A percentile compares a stretch with the other conserved stretches of the same genome.
Evolutionary conservation across 2,888 invertebrate genomes (phyloP).

Genomic region (Iselma pallidipennis): DNA sequence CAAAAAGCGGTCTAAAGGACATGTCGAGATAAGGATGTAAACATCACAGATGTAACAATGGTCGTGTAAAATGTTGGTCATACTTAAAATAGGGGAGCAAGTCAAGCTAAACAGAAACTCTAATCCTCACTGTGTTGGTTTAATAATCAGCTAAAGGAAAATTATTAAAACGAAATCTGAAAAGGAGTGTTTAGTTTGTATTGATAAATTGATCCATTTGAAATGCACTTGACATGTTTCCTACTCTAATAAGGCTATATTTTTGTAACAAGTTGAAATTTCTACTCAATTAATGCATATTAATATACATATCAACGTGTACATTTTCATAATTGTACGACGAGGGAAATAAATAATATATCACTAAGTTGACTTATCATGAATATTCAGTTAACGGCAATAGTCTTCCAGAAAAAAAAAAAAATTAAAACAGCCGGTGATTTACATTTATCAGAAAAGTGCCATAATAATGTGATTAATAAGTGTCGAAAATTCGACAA

Average conservation of each 20-base stretch:
- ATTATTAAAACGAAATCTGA: slow-evolving; percentile 12
- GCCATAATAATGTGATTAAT: too few species aligned
- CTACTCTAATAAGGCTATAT: background rate
- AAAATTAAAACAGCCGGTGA: too few species aligned
- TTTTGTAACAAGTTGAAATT: background rate
- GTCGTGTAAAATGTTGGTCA: slow-evolving; percentile 34
- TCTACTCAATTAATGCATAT: background rate
- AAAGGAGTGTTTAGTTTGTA: too few species aligned
- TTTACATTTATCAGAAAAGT: background rate
- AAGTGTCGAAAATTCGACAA: too few species aligned
- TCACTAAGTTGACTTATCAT: too few species aligned
- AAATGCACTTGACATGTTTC: slow-evolving; percentile 8
- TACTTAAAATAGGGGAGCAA: slow-evolving; percentile 17
- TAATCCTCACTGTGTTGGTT: background rate
- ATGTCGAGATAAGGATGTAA: slow-evolving; percentile 41
- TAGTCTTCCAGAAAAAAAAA: too few species aligned
- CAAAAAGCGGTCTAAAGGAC: slow-evolving; percentile 35
- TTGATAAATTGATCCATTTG: too few species aligned
- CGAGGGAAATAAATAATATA: background rate
- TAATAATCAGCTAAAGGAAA: background rate
- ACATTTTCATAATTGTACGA: slow-evolving; percentile 53
- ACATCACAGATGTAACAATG: slow-evolving; percentile 38
- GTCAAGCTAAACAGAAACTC: background rate
- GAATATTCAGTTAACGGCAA: too few species aligned
- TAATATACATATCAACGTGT: slow-evolving; percentile 38